These are phyloP conservation scores for Phanerotoma sp. DNA, from an alignment of 2,888 invertebrate genomes.

Conservation along the genomic window DNA sequence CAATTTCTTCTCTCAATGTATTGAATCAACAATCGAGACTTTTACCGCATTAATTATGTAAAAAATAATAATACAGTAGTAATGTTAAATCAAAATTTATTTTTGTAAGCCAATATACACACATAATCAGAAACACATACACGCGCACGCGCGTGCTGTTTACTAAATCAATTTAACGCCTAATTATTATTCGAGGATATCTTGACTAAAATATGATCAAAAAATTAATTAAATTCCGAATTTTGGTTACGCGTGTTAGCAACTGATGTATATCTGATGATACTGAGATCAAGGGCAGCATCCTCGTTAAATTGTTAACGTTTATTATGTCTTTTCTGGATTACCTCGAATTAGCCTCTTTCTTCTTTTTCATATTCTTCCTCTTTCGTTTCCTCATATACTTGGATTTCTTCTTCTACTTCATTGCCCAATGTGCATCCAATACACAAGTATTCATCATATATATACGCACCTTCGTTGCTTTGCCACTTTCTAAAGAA, in stretches of 20 bases:
- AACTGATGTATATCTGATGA: constrained; percentile 12
- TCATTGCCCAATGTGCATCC: constrained; percentile 27
- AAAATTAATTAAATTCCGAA: constrained; percentile 5
- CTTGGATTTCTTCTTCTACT: constrained; percentile 23
- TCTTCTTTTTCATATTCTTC: constrained; percentile 10
- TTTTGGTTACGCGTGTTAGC: constrained; percentile 6
- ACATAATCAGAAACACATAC: too few species aligned
- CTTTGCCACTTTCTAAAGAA: constrained; percentile 40
- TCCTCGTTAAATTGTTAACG: constrained; percentile 24
- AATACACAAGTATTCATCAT: constrained; percentile 14
- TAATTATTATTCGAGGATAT: not conserved
- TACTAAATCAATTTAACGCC: constrained; percentile 7
- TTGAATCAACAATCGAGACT: too few species aligned
- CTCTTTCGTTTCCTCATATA: constrained; percentile 4
- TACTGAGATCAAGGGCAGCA: constrained; percentile 34
- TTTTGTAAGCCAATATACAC: too few species aligned
- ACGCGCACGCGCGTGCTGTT: too few species aligned
- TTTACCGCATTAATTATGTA: too few species aligned
- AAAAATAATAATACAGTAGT: too few species aligned
- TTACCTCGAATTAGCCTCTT: constrained; percentile 11
- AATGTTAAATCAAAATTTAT: too few species aligned
- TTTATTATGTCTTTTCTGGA: constrained; percentile 1
- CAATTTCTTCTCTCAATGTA: too few species aligned
- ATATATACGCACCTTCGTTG: constrained; percentile 25
- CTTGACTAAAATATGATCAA: not conserved